Evolutionary conservation across 2,113 vertebrate genomes (phyloP), one percentile per base, ranked within the genome.

Genomic region (Charadrius vociferus): DNA sequence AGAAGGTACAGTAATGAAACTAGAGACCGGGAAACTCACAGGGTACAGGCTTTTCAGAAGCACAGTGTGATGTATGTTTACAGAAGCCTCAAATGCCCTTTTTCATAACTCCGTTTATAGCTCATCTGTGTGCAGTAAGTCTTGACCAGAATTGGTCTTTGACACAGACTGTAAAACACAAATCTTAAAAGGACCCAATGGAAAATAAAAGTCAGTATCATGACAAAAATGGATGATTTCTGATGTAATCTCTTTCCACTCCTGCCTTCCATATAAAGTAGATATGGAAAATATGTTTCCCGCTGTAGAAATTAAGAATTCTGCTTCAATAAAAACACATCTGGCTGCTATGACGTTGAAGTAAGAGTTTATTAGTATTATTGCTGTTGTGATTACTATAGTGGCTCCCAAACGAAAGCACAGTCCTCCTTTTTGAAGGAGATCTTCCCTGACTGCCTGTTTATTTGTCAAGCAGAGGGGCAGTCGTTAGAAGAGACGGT

Each of bases 71-170:
- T 97, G 79, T 97, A 98, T 97, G 88, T 95, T 98, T 98, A 96
- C 86, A 92, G 83, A 73, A 93, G 95, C 95, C 98, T 97, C 97
- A 74, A 96, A 96, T 93, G 96, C 90, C 97, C 97, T 98, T 98
- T 98, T 97, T 83, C 97, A 97, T 66, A 95, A 85, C 67, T 95
- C 92, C 97, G 90, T 97, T 98, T 97, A 98, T 86, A 96, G 95
- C 96, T 98, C 98, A 97, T 96, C 95, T 94, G 97, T 98, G 98
- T 71, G 95, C 96, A 97, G 50, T 98, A 98, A 97, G 96, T 98
- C 97, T 98, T 98, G 97, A 95, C 95, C 93, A 36, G 97, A 98
- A 98, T 98, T 97, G 95, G 97, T 98, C 97, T 98, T 96, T 98
- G 98, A 97, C 97, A 97, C 80, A 96, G 95, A 94, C 96, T 95